Evolutionary conservation across 2,113 vertebrate species (phyloP).

Genomic region (Fulmarus glacialis): DNA sequence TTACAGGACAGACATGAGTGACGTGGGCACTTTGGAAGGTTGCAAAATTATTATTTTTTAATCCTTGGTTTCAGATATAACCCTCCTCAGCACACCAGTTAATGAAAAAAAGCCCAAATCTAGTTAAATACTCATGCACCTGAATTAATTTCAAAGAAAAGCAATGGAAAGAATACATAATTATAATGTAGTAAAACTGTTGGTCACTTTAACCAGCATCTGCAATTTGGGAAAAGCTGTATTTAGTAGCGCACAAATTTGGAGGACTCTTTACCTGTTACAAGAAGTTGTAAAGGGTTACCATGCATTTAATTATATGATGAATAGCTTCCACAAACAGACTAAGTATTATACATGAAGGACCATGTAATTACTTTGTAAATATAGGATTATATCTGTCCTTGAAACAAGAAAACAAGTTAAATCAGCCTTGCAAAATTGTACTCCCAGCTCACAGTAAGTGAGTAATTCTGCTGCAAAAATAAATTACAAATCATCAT

Average conservation of each 20-base stretch:
- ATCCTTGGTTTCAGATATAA: neutral
- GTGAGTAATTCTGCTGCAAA: conserved; percentile 4
- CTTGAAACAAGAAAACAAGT: conserved; percentile 48
- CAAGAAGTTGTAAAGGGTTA: neutral
- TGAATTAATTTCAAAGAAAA: conserved; percentile 19
- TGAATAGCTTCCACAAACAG: neutral
- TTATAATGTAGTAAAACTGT: neutral
- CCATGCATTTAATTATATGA: neutral
- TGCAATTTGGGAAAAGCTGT: neutral
- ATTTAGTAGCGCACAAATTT: neutral
- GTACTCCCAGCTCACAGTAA: neutral
- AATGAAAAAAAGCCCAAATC: neutral
- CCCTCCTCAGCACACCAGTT: neutral
- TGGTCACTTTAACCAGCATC: neutral
- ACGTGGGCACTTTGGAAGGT: neutral
- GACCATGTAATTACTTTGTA: conserved; percentile 33
- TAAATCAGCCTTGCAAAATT: conserved; percentile 18
- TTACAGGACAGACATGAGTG: neutral
- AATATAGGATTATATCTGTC: conserved; percentile 47
- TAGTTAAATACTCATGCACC: neutral
- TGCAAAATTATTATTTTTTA: neutral
- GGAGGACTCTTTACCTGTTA: neutral
- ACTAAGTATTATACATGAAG: conserved; percentile 1
- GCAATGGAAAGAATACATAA: neutral
- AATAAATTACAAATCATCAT: neutral